Base-by-base conservation (phyloP, 2,888 invertebrate genomes). In the Himalopsyche tibetana region DNA sequence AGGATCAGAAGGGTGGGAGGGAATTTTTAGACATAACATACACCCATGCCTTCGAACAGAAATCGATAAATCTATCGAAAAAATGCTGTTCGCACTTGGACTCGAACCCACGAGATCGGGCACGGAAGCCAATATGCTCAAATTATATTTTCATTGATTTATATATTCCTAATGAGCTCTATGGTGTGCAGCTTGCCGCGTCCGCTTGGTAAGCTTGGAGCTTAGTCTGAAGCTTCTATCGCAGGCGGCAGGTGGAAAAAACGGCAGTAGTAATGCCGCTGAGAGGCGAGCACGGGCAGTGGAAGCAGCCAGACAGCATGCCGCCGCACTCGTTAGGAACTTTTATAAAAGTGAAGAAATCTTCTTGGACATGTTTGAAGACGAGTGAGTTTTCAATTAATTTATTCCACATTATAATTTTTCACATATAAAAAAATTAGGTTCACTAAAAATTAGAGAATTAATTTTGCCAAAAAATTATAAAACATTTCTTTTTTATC, bases 281-380 rank as follows among this genome's bases (percentile, higher is more conserved):
- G 89, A 36, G 91, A 91, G 3, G 94, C 92, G 90, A 90, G 89
- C 91, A 94, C 89, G 90, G 89, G 92, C 94, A 89, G 93, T 97
- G 89, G 94, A 97, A 91, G 92, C 95, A 90, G 95, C 96, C 5
- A 94, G 95, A 89, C 96, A 96, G 90, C 96, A 97, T 90, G 96
- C 98, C 89, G 97, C 97, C 83, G 95, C 96, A 0, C 93, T 97
- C 51, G 94, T 99, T 17, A 94, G 98, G 82, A 98, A 97, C 93
- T 98, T 98, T 92, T 99, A 98, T 92, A 99, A 98, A 94, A 97
- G 97, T 89, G 99, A 99, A 92, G 99, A 99, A 90, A 98, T 99
- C 90, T 99, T 99, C 92, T 93, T 99, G 86, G 99, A 99, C 91
- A 97, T 99, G 95, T 99, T 99, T 91, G 99, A 99, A 92, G 98